Conservation (phyloP, 1,140 invertebrate species). For the Eriocheir sinensis region DNA sequence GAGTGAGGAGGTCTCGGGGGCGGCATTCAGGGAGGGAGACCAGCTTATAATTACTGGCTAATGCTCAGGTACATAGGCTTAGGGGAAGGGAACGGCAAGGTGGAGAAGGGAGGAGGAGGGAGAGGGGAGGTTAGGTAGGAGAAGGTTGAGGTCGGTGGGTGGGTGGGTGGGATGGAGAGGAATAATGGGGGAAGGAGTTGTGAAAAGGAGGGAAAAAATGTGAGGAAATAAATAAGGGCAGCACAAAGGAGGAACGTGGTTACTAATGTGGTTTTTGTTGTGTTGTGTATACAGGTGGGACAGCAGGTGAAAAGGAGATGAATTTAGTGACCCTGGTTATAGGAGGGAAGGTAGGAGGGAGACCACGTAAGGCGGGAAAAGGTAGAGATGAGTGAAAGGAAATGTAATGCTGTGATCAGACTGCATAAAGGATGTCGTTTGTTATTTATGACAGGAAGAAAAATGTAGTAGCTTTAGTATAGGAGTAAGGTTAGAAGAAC, state of each 20-base stretch:
- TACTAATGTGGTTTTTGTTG: background rate
- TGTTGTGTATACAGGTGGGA: background rate
- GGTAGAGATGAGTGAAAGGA: too few relatives aligned
- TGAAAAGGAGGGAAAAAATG: background rate
- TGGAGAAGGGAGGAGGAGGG: background rate
- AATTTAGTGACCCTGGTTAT: too few relatives aligned
- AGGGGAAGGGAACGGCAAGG: background rate
- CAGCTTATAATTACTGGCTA: background rate
- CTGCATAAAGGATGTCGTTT: too few relatives aligned
- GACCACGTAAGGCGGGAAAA: too few relatives aligned
- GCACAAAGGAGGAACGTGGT: background rate
- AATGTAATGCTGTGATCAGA: background rate
- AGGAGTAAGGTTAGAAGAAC: too few relatives aligned
- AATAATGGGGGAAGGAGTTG: background rate
- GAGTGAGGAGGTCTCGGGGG: background rate
- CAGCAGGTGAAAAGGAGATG: background rate
- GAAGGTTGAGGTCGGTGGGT: too few relatives aligned
- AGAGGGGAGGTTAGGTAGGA: background rate
- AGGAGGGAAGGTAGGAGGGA: background rate
- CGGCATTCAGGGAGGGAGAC: background rate
- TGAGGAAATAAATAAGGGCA: background rate
- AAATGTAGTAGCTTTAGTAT: too few relatives aligned
- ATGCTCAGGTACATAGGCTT: background rate
- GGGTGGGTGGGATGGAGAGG: background rate
- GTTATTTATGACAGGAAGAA: too few relatives aligned